Conservation (phyloP, 2,113 vertebrate species). For the Litocranius walleri region DNA sequence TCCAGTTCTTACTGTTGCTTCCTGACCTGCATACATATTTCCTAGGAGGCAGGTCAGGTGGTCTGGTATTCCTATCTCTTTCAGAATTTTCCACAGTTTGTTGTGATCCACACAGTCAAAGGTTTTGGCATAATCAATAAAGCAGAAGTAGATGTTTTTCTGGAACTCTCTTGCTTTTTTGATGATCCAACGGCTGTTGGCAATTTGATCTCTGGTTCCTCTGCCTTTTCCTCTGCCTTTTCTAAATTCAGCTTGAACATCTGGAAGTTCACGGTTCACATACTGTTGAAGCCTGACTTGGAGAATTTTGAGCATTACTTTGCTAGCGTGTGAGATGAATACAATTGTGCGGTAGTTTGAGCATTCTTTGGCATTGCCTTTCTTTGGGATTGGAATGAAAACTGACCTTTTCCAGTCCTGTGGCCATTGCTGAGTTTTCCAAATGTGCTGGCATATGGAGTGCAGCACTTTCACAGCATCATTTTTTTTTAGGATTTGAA, state of each 20-base stretch:
- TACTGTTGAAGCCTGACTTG: not conserved
- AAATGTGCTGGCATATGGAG: not conserved
- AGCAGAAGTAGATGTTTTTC: not conserved
- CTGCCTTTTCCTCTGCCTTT: not conserved
- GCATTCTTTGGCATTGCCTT: not conserved
- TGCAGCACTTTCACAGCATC: not conserved
- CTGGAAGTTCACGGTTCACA: accelerated
- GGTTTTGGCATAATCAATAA: not conserved
- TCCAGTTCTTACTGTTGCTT: not conserved
- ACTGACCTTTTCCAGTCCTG: not conserved
- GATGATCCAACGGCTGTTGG: accelerated
- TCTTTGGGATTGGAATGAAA: not conserved
- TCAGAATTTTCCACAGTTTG: not conserved
- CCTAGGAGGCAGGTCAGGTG: not conserved
- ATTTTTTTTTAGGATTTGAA: not conserved
- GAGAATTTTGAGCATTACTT: not conserved
- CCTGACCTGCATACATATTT: not conserved
- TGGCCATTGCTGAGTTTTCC: not conserved
- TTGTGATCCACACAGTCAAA: not conserved
- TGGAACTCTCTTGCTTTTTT: not conserved
- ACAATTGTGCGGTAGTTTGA: not conserved
- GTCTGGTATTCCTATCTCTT: not conserved
- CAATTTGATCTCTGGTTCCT: not conserved
- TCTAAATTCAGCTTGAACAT: not conserved
- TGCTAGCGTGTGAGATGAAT: accelerated